These are phyloP conservation scores for Pterostichus niger DNA, from an alignment of 2,888 invertebrate genomes.

Conservation along the genomic window DNA sequence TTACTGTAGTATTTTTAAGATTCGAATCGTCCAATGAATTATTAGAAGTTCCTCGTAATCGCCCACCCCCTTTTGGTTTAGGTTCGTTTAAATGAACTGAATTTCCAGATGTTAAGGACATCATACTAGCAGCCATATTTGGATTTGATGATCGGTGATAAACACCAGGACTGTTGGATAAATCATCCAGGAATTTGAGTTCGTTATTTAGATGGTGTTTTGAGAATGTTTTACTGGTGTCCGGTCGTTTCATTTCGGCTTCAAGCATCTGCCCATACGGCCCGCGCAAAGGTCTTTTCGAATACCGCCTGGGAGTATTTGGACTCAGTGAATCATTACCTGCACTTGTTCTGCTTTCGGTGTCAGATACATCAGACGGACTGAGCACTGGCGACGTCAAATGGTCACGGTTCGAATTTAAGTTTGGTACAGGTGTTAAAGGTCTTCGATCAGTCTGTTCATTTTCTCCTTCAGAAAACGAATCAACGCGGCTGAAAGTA, in stretches of 20 bases:
- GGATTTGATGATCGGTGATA: conserved; percentile 69
- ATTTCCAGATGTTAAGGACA: conserved; percentile 71
- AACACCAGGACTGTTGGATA: conserved; percentile 69
- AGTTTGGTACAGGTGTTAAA: conserved; percentile 76
- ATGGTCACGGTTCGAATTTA: conserved; percentile 74
- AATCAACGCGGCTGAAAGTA: conserved; percentile 80
- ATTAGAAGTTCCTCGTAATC: conserved; percentile 73
- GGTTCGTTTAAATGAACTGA: conserved; percentile 70
- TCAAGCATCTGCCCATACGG: conserved; percentile 90
- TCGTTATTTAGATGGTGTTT: conserved; percentile 81
- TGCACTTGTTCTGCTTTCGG: conserved; percentile 77
- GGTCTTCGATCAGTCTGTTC: conserved; percentile 81
- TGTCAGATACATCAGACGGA: conserved; percentile 84
- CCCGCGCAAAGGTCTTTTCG: conserved; percentile 87
- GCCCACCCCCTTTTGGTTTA: conserved; percentile 71
- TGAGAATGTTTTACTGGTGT: conserved; percentile 75
- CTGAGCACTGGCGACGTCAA: conserved; percentile 75
- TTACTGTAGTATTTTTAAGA: conserved; percentile 71
- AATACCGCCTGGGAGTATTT: conserved; percentile 83
- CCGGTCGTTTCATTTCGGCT: conserved; percentile 88
- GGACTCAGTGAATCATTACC: conserved; percentile 77
- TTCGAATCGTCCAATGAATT: conserved; percentile 80
- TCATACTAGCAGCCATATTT: conserved; percentile 70
- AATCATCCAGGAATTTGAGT: conserved; percentile 79
- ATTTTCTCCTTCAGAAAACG: conserved; percentile 87